These are phyloP conservation scores for Eremobia ochroleuca DNA, from an alignment of 2,888 invertebrate genomes.

Conservation along the genomic window DNA sequence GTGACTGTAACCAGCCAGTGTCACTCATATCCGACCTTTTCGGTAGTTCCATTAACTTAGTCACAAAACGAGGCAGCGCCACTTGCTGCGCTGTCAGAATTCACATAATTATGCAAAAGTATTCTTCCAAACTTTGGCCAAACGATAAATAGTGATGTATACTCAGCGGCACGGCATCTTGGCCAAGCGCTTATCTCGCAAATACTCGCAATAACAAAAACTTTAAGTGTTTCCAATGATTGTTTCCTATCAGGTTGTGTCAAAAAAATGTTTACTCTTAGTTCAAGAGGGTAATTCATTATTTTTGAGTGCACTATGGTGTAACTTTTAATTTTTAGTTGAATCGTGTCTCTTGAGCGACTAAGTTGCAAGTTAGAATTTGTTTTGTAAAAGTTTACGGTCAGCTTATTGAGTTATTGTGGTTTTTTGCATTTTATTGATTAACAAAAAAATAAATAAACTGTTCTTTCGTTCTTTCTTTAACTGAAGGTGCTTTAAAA, in stretches of 20 bases:
- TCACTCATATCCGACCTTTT: no score
- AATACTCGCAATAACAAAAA: background rate
- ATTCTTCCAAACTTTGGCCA: no score
- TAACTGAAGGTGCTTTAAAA: no score
- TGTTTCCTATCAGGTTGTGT: background rate
- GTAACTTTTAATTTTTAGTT: background rate
- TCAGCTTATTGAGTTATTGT: no score
- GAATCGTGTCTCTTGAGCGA: background rate
- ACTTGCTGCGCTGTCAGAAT: background rate
- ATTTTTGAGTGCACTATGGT: conserved; percentile 7
- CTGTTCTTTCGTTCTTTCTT: no score
- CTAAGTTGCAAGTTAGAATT: background rate
- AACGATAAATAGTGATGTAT: no score
- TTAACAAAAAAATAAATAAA: no score
- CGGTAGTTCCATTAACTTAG: no score
- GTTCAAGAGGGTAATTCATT: conserved; percentile 19
- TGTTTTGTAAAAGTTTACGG: no score
- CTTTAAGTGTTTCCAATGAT: conserved; percentile 4
- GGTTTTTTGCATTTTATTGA: no score
- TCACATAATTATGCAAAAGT: no score
- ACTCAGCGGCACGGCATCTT: conserved; percentile 4
- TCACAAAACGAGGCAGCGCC: background rate
- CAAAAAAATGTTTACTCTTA: conserved; percentile 12
- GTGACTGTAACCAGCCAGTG: no score
- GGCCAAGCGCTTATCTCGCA: background rate